phyloP scores from a whole-genome alignment of 1,140 invertebrate species.

The Drosophila nebulosa region DNA sequence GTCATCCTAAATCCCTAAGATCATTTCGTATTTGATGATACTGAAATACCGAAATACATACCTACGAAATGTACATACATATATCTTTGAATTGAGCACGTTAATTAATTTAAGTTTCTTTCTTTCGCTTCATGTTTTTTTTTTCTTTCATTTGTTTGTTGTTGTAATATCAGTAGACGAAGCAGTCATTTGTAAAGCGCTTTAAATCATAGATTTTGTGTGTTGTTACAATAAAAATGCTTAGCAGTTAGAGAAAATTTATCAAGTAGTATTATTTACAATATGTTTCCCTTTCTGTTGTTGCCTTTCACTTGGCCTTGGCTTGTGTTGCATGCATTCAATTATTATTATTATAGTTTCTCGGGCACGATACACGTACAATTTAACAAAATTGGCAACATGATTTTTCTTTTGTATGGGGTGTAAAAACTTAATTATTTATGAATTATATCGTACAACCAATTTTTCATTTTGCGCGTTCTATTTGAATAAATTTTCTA shows the following conservation, averaged over 20 bases:
- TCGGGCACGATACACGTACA: neutral
- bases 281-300: neutral
- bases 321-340: neutral
- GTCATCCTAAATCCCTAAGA: slow-evolving; percentile 44
- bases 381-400: slow-evolving; percentile 1
- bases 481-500: slow-evolving; percentile 68
- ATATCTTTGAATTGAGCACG: slow-evolving; percentile 55
- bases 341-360: neutral
- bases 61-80: neutral
- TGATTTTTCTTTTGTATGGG: neutral
- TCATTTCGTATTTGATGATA: slow-evolving; percentile 33
- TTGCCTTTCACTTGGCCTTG: neutral
- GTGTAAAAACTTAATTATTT: neutral
- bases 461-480: slow-evolving; percentile 31
- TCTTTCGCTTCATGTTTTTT: neutral
- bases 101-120: slow-evolving; percentile 36
- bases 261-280: slow-evolving; percentile 10
- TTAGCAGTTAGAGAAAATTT: slow-evolving; percentile 51
- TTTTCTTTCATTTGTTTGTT: slow-evolving; percentile 13
- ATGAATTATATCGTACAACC: slow-evolving; percentile 33
- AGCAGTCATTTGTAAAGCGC: slow-evolving; percentile 67
- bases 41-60: slow-evolving; percentile 36
- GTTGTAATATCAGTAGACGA: slow-evolving; percentile 41
- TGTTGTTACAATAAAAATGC: slow-evolving; percentile 43
- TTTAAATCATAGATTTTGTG: slow-evolving; percentile 46